A percentile compares a stretch with the other conserved stretches of the same genome.
These are phyloP conservation scores for Drosophila truncata DNA, from an alignment of 1,140 invertebrate species.

Conservation along the genomic window DNA sequence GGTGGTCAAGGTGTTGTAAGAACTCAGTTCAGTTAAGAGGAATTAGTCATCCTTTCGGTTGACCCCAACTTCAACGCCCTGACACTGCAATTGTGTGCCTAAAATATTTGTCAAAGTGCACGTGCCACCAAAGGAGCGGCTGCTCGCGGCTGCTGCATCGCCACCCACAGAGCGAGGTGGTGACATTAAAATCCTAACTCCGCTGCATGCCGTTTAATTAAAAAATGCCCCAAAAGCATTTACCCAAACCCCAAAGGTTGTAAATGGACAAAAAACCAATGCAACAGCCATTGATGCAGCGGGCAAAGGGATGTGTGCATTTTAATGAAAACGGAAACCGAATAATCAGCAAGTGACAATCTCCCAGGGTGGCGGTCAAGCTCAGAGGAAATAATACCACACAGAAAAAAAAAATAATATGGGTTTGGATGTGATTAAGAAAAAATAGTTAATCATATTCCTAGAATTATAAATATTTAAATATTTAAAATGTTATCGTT, in stretches of 20 bases:
- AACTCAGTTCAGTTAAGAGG: background rate
- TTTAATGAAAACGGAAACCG: constrained; percentile 82
- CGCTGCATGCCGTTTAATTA: constrained; percentile 77
- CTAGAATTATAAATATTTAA: no score
- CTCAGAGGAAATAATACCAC: constrained; percentile 42
- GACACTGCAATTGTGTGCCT: constrained; percentile 48
- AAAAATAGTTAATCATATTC: no score
- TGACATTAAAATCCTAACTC: constrained; percentile 69
- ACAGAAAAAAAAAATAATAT: background rate
- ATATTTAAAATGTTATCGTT: no score
- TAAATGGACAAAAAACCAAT: constrained; percentile 36
- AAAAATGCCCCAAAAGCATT: constrained; percentile 84
- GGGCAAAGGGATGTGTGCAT: constrained; percentile 52
- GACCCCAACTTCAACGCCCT: background rate
- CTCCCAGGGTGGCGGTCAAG: constrained; percentile 69
- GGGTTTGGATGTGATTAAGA: background rate
- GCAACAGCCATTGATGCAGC: constrained; percentile 53
- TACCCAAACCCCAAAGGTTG: constrained; percentile 49
- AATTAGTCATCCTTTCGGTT: constrained; percentile 22
- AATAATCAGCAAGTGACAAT: constrained; percentile 80
- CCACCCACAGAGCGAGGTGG: constrained; percentile 56
- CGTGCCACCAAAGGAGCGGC: constrained; percentile 47
- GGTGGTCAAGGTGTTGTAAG: background rate
- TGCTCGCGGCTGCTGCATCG: constrained; percentile 12
- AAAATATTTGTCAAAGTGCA: constrained; percentile 80